These are phyloP conservation scores for Archocentrus centrarchus DNA, from an alignment of 2,113 vertebrate species.

Conservation along the genomic window DNA sequence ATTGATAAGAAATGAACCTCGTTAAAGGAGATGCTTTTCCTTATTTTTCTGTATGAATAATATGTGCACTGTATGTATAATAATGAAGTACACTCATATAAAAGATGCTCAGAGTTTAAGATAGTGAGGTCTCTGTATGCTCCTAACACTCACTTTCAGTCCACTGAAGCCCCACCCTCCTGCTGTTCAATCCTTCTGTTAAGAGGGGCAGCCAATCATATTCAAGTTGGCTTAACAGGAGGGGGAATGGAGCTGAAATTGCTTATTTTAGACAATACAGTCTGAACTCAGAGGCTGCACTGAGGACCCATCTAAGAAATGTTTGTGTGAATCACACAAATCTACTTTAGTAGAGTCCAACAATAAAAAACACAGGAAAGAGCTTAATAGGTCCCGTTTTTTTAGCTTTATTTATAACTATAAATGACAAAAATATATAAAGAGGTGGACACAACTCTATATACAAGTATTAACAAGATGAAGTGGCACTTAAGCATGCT, in stretches of 20 bases:
- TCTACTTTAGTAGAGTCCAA: neutral
- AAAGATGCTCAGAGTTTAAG: neutral
- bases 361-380: neutral
- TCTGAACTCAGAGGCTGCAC: neutral
- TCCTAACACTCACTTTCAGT: neutral
- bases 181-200: neutral
- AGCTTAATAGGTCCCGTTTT: too few species aligned
- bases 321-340: neutral
- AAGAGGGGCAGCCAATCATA: neutral
- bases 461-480: slow-evolving; percentile 38
- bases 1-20: neutral
- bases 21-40: neutral
- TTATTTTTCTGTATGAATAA: neutral
- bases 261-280: too few species aligned
- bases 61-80: neutral
- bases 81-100: neutral
- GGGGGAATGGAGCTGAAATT: neutral
- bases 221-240: neutral
- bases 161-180: neutral
- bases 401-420: slow-evolving; percentile 55
- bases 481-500: neutral
- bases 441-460: neutral
- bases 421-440: slow-evolving; percentile 18
- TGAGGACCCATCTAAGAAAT: neutral
- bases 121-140: neutral